These are phyloP conservation scores for Gopherus evgoodei DNA, from an alignment of 2,113 vertebrate species.

Conservation along the genomic window DNA sequence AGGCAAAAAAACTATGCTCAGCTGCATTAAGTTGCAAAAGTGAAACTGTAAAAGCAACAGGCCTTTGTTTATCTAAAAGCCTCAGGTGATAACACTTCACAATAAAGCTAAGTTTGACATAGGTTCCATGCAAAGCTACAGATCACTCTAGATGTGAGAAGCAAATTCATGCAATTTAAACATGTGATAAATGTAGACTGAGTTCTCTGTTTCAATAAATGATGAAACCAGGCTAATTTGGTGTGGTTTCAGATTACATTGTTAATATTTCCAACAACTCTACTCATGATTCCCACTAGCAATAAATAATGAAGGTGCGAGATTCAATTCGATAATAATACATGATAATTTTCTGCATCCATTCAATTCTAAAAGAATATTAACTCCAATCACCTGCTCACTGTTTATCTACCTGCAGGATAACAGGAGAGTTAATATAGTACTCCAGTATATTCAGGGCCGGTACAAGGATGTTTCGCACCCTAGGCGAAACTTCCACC, in stretches of 20 bases:
- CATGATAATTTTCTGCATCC: not conserved
- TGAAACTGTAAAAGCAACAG: not conserved
- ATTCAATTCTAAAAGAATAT: not conserved
- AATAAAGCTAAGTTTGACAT: not conserved
- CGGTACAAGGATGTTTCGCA: no score
- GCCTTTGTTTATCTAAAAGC: not conserved
- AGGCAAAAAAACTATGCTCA: not conserved
- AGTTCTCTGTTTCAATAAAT: not conserved
- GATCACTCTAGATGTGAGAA: not conserved
- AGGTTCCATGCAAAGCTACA: not conserved
- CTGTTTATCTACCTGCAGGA: not conserved
- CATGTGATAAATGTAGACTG: not conserved
- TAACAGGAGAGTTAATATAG: not conserved
- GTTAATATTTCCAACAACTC: not conserved
- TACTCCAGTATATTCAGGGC: not conserved
- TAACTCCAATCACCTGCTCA: not conserved
- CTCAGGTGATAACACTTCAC: fast-evolving
- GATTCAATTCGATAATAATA: not conserved
- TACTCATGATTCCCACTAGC: not conserved
- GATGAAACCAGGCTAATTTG: not conserved
- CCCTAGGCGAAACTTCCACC: no score
- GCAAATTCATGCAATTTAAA: not conserved
- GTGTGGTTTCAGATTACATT: not conserved
- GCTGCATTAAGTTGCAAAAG: not conserved
- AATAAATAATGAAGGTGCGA: no score